Conservation (phyloP, 1,140 invertebrate genomes). For the Sweltsa coloradensis region DNA sequence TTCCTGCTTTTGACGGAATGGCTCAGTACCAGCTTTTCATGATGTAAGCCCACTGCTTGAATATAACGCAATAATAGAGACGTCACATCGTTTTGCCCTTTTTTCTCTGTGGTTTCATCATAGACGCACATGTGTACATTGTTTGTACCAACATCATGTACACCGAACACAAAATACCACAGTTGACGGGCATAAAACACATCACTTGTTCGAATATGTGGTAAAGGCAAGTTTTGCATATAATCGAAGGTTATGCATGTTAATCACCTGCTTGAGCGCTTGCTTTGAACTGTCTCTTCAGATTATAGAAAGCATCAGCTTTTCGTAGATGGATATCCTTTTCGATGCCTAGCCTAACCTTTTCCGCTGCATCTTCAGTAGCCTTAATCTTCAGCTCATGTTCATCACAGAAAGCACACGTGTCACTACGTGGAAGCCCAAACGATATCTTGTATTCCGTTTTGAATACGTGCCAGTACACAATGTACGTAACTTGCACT, state of each 20-base stretch:
- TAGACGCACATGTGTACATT: slow-evolving; percentile 7
- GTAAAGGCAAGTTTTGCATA: slow-evolving; percentile 6
- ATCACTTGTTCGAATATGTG: slow-evolving; percentile 1
- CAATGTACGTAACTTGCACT: neutral
- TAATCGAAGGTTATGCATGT: slow-evolving; percentile 6
- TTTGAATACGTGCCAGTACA: neutral
- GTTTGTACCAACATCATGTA: slow-evolving; percentile 7
- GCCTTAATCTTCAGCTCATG: no score
- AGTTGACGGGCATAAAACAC: slow-evolving; percentile 5
- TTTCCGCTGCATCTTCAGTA: no score
- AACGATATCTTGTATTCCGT: neutral
- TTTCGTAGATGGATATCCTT: no score
- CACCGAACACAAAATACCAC: slow-evolving; percentile 10
- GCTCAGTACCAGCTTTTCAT: no score
- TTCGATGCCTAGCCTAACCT: no score
- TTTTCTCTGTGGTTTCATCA: slow-evolving; percentile 1
- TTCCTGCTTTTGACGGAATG: no score
- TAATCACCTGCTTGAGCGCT: no score
- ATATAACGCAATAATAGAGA: no score
- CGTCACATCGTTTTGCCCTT: neutral
- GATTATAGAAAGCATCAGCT: no score
- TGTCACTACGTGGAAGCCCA: slow-evolving; percentile 1
- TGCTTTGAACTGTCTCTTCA: no score
- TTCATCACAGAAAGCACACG: neutral
- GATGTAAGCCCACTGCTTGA: no score